These are phyloP conservation scores for Corythornis leucogaster DNA, from an alignment of 2,797 vertebrate genomes.

Conservation along the genomic window DNA sequence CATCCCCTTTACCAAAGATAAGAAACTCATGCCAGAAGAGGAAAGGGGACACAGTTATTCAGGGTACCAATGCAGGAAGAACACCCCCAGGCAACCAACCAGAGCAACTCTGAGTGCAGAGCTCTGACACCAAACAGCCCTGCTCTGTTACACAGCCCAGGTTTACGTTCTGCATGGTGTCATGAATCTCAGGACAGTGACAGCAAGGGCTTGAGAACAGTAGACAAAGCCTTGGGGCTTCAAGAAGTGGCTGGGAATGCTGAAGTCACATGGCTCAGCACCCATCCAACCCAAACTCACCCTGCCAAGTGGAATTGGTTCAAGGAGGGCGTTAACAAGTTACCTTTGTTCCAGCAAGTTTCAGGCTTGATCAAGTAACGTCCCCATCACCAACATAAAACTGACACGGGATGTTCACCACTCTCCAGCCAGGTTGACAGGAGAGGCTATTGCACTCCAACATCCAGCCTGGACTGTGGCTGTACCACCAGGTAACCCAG, in stretches of 20 bases:
- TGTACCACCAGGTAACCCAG: background rate
- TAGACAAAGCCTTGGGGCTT: background rate
- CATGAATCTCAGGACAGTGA: rapidly evolving
- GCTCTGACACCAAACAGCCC: background rate
- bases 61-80: background rate
- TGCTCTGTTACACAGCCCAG: background rate
- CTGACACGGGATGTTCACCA: rapidly evolving
- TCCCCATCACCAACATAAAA: background rate
- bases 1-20: background rate
- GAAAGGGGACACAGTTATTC: background rate
- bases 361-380: background rate
- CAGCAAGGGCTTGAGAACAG: background rate
- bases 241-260: background rate
- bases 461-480: rapidly evolving
- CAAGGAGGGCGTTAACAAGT: background rate
- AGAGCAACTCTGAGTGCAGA: background rate
- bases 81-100: background rate
- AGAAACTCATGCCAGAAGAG: background rate
- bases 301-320: background rate
- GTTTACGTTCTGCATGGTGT: background rate
- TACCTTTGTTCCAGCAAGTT: constrained; percentile 30
- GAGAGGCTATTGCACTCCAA: rapidly evolving
- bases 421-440: background rate
- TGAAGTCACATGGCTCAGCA: background rate
- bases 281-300: background rate